These are phyloP conservation scores for Corythornis cristatus DNA, from an alignment of 2,113 vertebrate genomes.

Conservation along the genomic window DNA sequence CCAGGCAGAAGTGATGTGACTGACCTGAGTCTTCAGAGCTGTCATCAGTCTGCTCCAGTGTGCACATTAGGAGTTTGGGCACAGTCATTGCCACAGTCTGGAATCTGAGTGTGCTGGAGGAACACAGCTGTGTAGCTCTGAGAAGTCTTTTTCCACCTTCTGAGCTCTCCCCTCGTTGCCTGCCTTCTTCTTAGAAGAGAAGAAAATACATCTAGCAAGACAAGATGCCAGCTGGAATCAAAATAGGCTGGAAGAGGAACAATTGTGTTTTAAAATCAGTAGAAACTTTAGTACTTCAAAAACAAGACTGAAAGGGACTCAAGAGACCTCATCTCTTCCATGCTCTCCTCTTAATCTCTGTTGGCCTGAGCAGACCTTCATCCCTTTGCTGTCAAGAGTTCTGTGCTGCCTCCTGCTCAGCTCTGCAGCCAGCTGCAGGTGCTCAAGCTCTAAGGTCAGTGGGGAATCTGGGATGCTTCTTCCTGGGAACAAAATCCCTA, in stretches of 20 bases:
- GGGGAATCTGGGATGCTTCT: neutral
- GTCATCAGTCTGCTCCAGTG: neutral
- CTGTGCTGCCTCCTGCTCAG: neutral
- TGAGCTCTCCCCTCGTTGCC: neutral
- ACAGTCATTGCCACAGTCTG: fast-evolving
- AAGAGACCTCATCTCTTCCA: neutral
- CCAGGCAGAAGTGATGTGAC: neutral
- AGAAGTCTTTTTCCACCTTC: neutral
- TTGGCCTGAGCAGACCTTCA: neutral
- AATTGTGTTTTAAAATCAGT: neutral
- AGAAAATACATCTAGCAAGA: neutral
- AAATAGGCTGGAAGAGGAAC: neutral
- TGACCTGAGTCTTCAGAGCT: neutral
- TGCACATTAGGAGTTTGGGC: neutral
- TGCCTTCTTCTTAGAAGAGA: fast-evolving
- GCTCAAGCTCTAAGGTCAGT: neutral
- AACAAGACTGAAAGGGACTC: neutral
- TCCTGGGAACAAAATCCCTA: neutral
- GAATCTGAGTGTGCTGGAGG: fast-evolving
- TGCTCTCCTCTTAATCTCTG: neutral
- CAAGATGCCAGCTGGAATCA: neutral
- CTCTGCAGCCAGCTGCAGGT: neutral
- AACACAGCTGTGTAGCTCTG: neutral
- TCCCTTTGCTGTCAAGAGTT: fast-evolving
- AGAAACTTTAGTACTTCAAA: neutral